A percentile compares a stretch with the other conserved stretches of the same genome.
These are phyloP conservation scores for Portevinia maculata DNA, from an alignment of 2,888 invertebrate genomes.

Conservation along the genomic window DNA sequence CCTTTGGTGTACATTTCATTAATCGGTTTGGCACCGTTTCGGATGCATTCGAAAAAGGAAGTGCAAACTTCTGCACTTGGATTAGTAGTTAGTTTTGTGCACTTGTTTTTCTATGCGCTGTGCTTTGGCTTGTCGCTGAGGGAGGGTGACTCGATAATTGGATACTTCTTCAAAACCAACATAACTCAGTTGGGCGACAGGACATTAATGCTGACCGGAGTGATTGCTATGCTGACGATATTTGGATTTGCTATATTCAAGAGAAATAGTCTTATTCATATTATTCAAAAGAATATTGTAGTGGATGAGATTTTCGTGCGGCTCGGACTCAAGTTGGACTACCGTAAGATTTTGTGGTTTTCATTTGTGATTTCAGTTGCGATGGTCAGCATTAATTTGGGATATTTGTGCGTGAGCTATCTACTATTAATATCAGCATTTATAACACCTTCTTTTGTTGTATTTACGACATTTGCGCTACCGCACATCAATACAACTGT, in stretches of 20 bases:
- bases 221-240: conserved; percentile 80
- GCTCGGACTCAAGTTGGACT: conserved; percentile 80
- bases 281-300: conserved; percentile 78
- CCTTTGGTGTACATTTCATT: conserved; percentile 80
- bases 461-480: conserved; percentile 80
- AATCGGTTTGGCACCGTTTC: conserved; percentile 80
- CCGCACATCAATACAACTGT: conserved; percentile 81
- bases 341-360: conserved; percentile 78
- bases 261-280: conserved; percentile 77
- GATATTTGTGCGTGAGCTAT: conserved; percentile 80
- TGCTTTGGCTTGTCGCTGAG: conserved; percentile 78
- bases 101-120: conserved; percentile 78
- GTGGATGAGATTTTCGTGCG: conserved; percentile 80
- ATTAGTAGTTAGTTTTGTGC: conserved; percentile 78
- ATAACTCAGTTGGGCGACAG: conserved; percentile 80
- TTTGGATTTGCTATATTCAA: conserved; percentile 80
- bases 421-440: conserved; percentile 78
- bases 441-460: conserved; percentile 80
- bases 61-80: conserved; percentile 79
- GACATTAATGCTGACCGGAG: conserved; percentile 79
- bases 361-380: conserved; percentile 79
- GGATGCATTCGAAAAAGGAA: conserved; percentile 78
- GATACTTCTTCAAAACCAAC: conserved; percentile 81
- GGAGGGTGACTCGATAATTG: conserved; percentile 81
- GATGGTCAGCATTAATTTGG: conserved; percentile 79